Evolutionary conservation across 2,113 vertebrate species (phyloP).

Genomic region (Centropristis striata): DNA sequence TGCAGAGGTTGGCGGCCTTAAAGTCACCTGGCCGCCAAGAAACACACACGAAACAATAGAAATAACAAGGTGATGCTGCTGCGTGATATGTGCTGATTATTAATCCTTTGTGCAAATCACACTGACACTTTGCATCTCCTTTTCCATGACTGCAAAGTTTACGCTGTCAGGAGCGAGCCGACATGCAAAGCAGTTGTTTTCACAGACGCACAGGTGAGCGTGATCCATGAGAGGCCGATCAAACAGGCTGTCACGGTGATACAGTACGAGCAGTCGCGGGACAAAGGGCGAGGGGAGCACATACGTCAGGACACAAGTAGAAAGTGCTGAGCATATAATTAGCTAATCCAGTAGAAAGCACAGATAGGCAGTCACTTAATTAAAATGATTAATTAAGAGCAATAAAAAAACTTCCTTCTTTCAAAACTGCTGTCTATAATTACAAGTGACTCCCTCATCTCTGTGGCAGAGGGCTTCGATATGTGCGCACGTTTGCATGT

Average conservation of each 20-base stretch:
- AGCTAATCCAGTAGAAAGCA: conserved; percentile 74
- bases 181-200: conserved; percentile 70
- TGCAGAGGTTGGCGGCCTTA: conserved; percentile 61
- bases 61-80: background rate
- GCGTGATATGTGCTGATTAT: conserved; percentile 17
- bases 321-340: conserved; percentile 77
- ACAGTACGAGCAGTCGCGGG: conserved; percentile 7
- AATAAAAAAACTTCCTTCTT: conserved; percentile 72
- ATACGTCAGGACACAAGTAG: conserved; percentile 37
- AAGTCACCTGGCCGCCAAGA: conserved; percentile 42
- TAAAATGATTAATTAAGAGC: conserved; percentile 82
- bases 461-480: conserved; percentile 44
- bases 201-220: conserved; percentile 56
- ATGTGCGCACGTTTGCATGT: conserved; percentile 40
- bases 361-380: conserved; percentile 80
- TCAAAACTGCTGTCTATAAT: conserved; percentile 75
- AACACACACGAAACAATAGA: background rate
- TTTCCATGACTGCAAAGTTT: conserved; percentile 57
- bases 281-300: conserved; percentile 35
- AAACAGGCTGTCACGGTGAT: conserved; percentile 35
- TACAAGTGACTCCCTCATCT: conserved; percentile 68
- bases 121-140: conserved; percentile 71
- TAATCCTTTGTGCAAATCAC: conserved; percentile 55
- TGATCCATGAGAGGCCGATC: conserved; percentile 33
- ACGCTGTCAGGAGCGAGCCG: conserved; percentile 30